Conservation (phyloP, 53 echinoderm and acorn worm species). For the Echinarachnius parma region DNA sequence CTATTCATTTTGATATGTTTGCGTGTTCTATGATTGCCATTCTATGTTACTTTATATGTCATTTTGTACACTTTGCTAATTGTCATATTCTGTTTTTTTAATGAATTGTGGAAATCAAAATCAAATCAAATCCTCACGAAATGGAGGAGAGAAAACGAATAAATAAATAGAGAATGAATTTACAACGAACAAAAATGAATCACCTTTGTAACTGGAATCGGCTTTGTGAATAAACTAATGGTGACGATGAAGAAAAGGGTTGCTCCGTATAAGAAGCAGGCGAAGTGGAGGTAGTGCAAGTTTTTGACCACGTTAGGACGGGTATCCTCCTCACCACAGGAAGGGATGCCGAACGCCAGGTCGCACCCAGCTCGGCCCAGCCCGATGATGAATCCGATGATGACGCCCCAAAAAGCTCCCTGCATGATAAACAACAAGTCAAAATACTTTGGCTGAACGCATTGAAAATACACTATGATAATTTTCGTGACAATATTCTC, state of each 20-base stretch:
- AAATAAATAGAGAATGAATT: background rate
- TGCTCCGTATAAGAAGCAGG: constrained; percentile 53
- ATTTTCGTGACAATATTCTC: too few relatives aligned
- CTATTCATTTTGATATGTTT: too few relatives aligned
- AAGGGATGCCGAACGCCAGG: constrained; percentile 53
- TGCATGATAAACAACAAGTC: constrained; percentile 13
- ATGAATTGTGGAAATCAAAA: too few relatives aligned
- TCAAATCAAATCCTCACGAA: too few relatives aligned
- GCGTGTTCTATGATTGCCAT: too few relatives aligned
- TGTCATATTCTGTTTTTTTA: too few relatives aligned
- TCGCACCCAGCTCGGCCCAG: constrained; percentile 57
- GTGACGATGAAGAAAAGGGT: constrained; percentile 47
- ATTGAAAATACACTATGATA: too few relatives aligned
- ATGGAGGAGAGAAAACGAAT: too few relatives aligned
- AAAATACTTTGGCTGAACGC: too few relatives aligned
- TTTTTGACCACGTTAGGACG: constrained; percentile 61
- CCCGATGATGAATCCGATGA: constrained; percentile 60
- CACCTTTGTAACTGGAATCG: constrained; percentile 65
- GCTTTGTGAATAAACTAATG: constrained; percentile 62
- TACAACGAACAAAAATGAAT: background rate
- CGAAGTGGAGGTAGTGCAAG: constrained; percentile 76
- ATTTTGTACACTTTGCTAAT: too few relatives aligned
- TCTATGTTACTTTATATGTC: too few relatives aligned
- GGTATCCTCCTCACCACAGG: constrained; percentile 56
- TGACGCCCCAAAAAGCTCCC: constrained; percentile 73